Evolutionary conservation across 1,140 invertebrate genomes (phyloP).

Genomic region (Polypedilum vanderplanki): DNA sequence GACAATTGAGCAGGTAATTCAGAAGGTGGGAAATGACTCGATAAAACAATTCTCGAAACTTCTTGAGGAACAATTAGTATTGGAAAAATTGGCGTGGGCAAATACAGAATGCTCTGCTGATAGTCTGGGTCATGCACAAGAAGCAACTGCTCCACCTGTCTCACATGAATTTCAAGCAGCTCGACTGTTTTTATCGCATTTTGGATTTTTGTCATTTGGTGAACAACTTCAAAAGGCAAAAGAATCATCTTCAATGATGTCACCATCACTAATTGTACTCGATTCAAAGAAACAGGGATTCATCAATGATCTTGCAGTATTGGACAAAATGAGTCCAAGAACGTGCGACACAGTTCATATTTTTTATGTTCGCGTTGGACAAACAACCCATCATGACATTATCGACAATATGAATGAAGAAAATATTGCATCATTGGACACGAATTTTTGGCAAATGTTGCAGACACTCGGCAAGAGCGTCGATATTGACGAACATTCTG

Average conservation of each 20-base stretch:
- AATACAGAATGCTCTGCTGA: conserved; percentile 42
- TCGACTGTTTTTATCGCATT: conserved; percentile 86
- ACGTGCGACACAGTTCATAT: conserved; percentile 90
- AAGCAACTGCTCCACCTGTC: conserved; percentile 72
- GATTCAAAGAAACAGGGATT: conserved; percentile 68
- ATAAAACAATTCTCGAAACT: conserved; percentile 51
- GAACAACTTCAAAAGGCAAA: conserved; percentile 47
- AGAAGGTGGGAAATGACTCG: conserved; percentile 47
- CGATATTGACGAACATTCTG: conserved; percentile 70
- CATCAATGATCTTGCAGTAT: conserved; percentile 60
- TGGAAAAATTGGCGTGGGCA: conserved; percentile 44
- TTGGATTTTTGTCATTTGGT: conserved; percentile 77
- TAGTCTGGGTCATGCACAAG: conserved; percentile 47
- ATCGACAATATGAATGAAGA: conserved; percentile 70
- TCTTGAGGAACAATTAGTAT: conserved; percentile 45
- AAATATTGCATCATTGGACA: conserved; percentile 34
- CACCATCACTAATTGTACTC: conserved; percentile 65
- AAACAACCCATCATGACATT: conserved; percentile 69
- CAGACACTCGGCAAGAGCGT: conserved; percentile 81
- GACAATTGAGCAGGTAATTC: conserved; percentile 55
- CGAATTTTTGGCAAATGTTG: conserved; percentile 73
- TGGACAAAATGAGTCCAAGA: conserved; percentile 72
- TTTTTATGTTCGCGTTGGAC: conserved; percentile 87
- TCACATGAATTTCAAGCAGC: conserved; percentile 92
- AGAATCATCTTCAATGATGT: conserved; percentile 36